Percentiles rank a stretch among this genome's conserved stretches.
phyloP scores from a whole-genome alignment of 2,797 vertebrate species.

The Acanthurus lineatus region DNA sequence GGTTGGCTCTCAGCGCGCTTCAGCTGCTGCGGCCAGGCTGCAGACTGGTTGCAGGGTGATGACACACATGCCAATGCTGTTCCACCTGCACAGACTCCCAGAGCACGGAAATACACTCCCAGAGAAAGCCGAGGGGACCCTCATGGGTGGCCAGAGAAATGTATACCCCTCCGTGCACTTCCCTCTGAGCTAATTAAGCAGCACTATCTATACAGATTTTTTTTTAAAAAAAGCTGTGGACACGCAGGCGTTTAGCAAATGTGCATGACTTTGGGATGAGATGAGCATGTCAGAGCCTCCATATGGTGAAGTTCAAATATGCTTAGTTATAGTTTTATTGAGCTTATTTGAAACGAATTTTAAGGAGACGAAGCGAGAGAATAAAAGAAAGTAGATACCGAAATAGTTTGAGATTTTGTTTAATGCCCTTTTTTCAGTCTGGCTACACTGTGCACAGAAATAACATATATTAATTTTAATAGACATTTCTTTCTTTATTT shows the following conservation, averaged over 20 bases:
- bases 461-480: too few species aligned
- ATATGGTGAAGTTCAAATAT: conserved; percentile 7
- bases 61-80: conserved; percentile 90
- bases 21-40: conserved; percentile 72
- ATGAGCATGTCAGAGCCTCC: neutral
- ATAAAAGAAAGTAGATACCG: neutral
- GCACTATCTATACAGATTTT: conserved; percentile 39
- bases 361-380: neutral
- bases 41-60: conserved; percentile 86
- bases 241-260: conserved; percentile 24
- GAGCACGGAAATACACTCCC: conserved; percentile 84
- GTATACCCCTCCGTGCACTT: conserved; percentile 64
- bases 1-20: conserved; percentile 68
- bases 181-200: conserved; percentile 75
- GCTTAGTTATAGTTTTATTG: neutral
- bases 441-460: too few species aligned
- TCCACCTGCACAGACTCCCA: conserved; percentile 88
- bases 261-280: conserved; percentile 2
- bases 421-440: too few species aligned
- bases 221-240: conserved; percentile 30
- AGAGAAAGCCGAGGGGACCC: conserved; percentile 75
- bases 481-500: neutral
- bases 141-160: conserved; percentile 89
- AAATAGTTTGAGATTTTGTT: too few species aligned
- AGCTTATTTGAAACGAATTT: neutral